phyloP scores from a whole-genome alignment of 2,113 vertebrate species.

The Barnardius zonarius region DNA sequence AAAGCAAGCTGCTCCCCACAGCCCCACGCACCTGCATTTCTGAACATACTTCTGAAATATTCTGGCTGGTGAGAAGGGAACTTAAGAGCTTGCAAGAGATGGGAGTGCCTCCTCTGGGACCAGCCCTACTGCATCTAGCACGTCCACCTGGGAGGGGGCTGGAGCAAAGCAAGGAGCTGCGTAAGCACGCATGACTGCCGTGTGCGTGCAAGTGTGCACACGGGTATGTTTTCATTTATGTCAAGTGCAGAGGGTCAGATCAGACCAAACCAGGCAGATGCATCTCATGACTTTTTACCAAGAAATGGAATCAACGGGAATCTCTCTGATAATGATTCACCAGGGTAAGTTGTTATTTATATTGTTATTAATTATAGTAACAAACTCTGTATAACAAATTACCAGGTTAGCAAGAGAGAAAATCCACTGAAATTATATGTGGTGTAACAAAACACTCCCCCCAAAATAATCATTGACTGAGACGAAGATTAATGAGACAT shows the following conservation, averaged over 20 bases:
- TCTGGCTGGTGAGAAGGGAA: background rate
- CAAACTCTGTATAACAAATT: background rate
- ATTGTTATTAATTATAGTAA: background rate
- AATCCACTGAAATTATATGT: background rate
- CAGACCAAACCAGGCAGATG: background rate
- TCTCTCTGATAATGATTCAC: background rate
- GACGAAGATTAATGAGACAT: background rate
- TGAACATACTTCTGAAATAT: background rate
- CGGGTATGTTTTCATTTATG: background rate
- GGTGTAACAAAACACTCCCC: background rate
- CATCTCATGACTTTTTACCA: background rate
- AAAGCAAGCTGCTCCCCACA: background rate
- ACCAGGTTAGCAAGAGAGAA: background rate
- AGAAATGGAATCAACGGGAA: background rate
- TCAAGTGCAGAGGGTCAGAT: background rate
- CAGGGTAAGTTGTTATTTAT: background rate
- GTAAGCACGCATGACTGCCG: background rate
- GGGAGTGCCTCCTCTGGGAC: background rate
- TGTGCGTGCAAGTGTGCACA: background rate
- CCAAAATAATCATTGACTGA: background rate
- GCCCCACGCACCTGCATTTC: background rate
- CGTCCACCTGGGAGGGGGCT: background rate
- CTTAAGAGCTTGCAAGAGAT: background rate
- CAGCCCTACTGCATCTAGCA: background rate
- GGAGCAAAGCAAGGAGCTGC: background rate